phyloP scores from a whole-genome alignment of 2,888 invertebrate species.

The Anodontia alba region DNA sequence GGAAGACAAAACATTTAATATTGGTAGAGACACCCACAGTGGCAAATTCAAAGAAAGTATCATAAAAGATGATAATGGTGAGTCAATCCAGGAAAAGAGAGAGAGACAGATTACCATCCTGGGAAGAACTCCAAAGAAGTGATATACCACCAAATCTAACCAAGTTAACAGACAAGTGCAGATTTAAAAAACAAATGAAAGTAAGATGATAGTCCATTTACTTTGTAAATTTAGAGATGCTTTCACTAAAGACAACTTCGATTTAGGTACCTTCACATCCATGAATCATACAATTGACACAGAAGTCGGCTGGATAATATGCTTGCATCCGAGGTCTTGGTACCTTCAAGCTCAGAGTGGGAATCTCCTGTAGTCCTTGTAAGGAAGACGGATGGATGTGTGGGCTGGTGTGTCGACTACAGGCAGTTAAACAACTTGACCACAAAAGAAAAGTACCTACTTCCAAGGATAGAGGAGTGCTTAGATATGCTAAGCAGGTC shows the following conservation, averaged over 20 bases:
- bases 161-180: constrained; percentile 8
- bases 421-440: constrained; percentile 28
- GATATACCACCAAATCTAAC: constrained; percentile 34
- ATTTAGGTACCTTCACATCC: constrained; percentile 12
- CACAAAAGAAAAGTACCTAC: constrained; percentile 33
- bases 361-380: constrained; percentile 33
- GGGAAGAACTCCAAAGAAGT: too few species aligned
- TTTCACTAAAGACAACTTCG: constrained; percentile 31
- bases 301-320: constrained; percentile 31
- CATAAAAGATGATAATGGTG: neutral
- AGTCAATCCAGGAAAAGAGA: too few species aligned
- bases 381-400: constrained; percentile 26
- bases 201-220: too few species aligned
- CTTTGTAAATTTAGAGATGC: too few species aligned
- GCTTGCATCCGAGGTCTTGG: constrained; percentile 15
- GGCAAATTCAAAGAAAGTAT: too few species aligned
- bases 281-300: constrained; percentile 34
- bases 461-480: constrained; percentile 42
- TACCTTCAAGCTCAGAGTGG: constrained; percentile 31
- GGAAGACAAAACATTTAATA: neutral
- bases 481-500: constrained; percentile 28
- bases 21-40: too few species aligned
- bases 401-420: constrained; percentile 34
- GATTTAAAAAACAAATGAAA: too few species aligned
- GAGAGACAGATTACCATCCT: too few species aligned